These are phyloP conservation scores for Homarus gammarus DNA, from an alignment of 2,888 invertebrate species.

Conservation along the genomic window DNA sequence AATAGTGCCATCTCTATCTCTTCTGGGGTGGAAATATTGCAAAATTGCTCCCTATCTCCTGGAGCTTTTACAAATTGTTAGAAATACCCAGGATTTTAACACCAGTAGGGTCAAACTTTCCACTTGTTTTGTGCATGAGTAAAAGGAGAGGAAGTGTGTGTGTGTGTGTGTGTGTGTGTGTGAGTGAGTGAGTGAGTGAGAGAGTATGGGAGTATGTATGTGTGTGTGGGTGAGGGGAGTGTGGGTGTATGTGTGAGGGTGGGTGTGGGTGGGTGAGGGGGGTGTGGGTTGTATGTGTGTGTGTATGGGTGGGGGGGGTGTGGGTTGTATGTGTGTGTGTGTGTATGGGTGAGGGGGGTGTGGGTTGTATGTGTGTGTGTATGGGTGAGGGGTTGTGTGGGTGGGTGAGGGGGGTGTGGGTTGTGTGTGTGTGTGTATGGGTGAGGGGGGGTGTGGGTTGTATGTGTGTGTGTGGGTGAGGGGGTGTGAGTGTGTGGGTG, in stretches of 20 bases:
- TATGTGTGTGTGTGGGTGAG: too few species aligned
- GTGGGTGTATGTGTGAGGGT: background rate
- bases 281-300: too few species aligned
- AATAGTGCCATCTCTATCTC: background rate
- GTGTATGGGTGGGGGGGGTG: too few species aligned
- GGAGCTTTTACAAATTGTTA: constrained; percentile 23
- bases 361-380: too few species aligned
- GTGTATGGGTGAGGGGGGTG: too few species aligned
- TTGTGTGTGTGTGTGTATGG: too few species aligned
- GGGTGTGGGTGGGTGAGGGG: too few species aligned
- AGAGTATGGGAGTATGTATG: constrained; percentile 16
- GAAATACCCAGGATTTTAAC: background rate
- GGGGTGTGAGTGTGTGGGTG: too few species aligned
- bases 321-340: too few species aligned
- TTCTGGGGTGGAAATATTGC: constrained; percentile 15
- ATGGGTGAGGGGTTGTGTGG: too few species aligned
- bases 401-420: too few species aligned
- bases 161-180: background rate
- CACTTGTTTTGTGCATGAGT: background rate
- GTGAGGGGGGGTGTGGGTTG: too few species aligned
- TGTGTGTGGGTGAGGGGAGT: background rate
- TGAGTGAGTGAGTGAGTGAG: background rate
- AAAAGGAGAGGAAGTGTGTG: background rate
- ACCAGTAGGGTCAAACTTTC: background rate
- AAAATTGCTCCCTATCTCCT: constrained; percentile 22